These are phyloP conservation scores for Macaria notata DNA, from an alignment of 2,888 invertebrate genomes.

Conservation along the genomic window DNA sequence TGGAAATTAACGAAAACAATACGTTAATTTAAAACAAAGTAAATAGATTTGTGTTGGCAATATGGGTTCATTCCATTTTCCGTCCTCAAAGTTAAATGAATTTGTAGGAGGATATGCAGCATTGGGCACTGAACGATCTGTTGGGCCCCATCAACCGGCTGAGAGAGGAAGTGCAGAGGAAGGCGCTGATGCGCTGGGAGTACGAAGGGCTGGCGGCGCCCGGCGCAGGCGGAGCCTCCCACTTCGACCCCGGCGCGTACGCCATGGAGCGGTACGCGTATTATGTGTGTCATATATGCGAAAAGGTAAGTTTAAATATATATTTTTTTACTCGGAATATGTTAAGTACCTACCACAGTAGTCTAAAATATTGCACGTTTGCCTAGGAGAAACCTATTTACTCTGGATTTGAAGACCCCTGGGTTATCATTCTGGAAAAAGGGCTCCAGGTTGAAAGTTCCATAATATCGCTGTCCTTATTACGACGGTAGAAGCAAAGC, in stretches of 20 bases:
- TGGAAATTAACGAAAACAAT: no score
- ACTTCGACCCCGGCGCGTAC: constrained; percentile 91
- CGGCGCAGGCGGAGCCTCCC: constrained; percentile 84
- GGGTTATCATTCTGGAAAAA: no score
- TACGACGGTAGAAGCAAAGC: no score
- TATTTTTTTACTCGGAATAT: no score
- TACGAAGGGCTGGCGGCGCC: constrained; percentile 95
- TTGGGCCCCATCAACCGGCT: constrained; percentile 91
- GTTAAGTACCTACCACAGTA: no score
- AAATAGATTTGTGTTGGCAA: no score
- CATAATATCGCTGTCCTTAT: no score
- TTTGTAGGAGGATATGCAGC: constrained; percentile 89
- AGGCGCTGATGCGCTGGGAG: constrained; percentile 97
- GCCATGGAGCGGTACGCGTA: constrained; percentile 99
- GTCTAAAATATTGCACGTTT: no score
- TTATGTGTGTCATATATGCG: constrained; percentile 98
- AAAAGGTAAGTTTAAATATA: constrained; percentile 78
- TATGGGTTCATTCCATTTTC: not conserved
- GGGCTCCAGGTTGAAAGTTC: no score
- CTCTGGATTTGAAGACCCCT: no score
- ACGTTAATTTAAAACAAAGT: no score
- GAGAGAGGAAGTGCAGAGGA: constrained; percentile 94
- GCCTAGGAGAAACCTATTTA: no score
- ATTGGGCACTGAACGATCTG: constrained; percentile 89
- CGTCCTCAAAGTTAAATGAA: not conserved